Evolutionary conservation across 2,888 invertebrate species (phyloP).

Genomic region (Julus scanicus): DNA sequence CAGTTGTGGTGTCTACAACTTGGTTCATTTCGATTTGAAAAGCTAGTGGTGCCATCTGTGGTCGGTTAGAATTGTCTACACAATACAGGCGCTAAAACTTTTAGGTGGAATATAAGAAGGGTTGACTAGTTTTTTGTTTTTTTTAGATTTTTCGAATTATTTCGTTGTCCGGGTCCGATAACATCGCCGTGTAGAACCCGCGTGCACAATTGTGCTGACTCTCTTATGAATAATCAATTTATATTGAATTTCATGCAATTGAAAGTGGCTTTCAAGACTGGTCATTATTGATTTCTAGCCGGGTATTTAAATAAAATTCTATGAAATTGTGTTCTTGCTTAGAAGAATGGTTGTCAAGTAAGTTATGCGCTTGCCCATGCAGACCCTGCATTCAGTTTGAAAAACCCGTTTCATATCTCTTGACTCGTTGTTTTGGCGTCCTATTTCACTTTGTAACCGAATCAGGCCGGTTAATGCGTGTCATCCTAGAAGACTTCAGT

Average conservation of each 20-base stretch:
- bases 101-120: neutral
- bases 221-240: constrained; percentile 39
- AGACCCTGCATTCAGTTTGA: neutral
- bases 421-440: constrained; percentile 37
- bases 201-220: neutral
- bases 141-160: constrained; percentile 7
- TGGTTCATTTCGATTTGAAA: too few relatives aligned
- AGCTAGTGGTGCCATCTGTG: neutral
- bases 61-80: too few relatives aligned
- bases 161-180: neutral
- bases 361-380: constrained; percentile 1
- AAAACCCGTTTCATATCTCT: constrained; percentile 39
- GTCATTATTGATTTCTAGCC: constrained; percentile 17
- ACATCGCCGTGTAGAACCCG: neutral
- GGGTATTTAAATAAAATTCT: constrained; percentile 2
- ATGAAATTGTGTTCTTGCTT: constrained; percentile 2
- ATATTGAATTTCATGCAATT: constrained; percentile 32
- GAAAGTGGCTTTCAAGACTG: neutral
- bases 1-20: too few relatives aligned
- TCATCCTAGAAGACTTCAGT: constrained; percentile 50
- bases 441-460: constrained; percentile 48
- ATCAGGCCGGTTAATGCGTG: constrained; percentile 52
- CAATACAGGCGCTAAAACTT: neutral
- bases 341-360: constrained; percentile 30
- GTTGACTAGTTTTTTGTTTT: too few relatives aligned